Evolutionary conservation across 2,113 vertebrate genomes (phyloP).

Genomic region (Varanus salvator): DNA sequence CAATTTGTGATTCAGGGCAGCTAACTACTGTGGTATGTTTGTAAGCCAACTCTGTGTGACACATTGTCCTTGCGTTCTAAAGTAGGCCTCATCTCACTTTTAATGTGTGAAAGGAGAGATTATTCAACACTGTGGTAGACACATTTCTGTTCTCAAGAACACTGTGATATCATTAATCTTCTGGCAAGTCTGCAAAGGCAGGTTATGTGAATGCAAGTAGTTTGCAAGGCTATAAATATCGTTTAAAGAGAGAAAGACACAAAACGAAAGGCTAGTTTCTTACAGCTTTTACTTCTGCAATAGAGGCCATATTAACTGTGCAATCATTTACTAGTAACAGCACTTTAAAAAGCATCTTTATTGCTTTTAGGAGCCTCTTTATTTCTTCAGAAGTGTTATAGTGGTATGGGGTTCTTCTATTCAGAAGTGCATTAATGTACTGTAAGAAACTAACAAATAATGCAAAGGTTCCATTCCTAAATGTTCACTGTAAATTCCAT

Average conservation of each 20-base stretch:
- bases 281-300: slow-evolving; percentile 60
- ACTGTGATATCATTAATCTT: slow-evolving; percentile 79
- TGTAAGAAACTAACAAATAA: slow-evolving; percentile 27
- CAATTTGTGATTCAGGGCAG: slow-evolving; percentile 62
- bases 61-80: slow-evolving; percentile 66
- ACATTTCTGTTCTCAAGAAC: slow-evolving; percentile 79
- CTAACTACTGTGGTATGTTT: slow-evolving; percentile 58
- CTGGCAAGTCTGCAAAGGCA: slow-evolving; percentile 72
- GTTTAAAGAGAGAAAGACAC: slow-evolving; percentile 75
- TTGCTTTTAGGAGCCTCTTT: slow-evolving; percentile 57
- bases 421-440: slow-evolving; percentile 40
- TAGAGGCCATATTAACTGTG: slow-evolving; percentile 59
- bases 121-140: slow-evolving; percentile 75
- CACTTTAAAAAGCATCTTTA: slow-evolving; percentile 62
- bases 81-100: slow-evolving; percentile 67
- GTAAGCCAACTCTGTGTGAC: slow-evolving; percentile 53
- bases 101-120: slow-evolving; percentile 70
- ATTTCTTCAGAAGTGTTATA: slow-evolving; percentile 64
- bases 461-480: not conserved
- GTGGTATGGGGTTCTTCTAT: slow-evolving; percentile 49
- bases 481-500: not conserved
- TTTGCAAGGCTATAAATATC: slow-evolving; percentile 81
- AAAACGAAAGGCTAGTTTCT: slow-evolving; percentile 72
- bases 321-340: slow-evolving; percentile 67
- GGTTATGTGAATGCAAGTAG: slow-evolving; percentile 76